Evolutionary conservation across 2,888 invertebrate genomes (phyloP), one percentile per base, ranked within the genome.

Genomic region (Acrocyrtus sp.): DNA sequence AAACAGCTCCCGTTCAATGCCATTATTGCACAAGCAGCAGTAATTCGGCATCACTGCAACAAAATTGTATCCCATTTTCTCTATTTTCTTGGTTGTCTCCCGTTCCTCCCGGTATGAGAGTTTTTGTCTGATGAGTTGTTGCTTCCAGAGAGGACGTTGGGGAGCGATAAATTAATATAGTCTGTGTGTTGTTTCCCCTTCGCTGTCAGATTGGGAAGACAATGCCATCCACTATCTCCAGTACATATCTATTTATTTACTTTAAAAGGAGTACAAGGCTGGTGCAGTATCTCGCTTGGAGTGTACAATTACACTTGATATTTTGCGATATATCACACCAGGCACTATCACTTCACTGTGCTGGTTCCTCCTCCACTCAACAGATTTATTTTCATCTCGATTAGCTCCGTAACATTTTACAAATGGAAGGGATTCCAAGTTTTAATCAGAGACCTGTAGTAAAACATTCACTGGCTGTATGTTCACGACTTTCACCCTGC

Each of bases 141-240:
- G 56, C 56, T 62, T 72, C 56, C 43, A 61, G 72, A n/a, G n/a
- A 65, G 63, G 68, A 73, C 58, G 50, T 73, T 51, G 62, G 77
- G 78, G 78, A 78, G 78, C 70, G 61, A 74, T 74, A 76, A 78
- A 78, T 76, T 78, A 76, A 76, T 76, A 73, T 65, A 69, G 54
- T 57, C 39, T 63, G 56, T 50, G 45, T 68, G 48, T 69, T 62
- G 60, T 60, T 60, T 58, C 61, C 56, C 50, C 63, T 57, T 56
- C 63, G 24, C 61, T 70, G 70, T 70, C 70, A 70, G 70, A 70
- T 69, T 43, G 45, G 22, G 34, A 67, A 61, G 69, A 62, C 54
- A 68, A 54, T 15, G 39, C 34, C 43, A 19, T n/a, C n/a, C n/a
- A n/a, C 26, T 62, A 70, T 70, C 63, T 69, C 29, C 51, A 26